Percentiles rank a stretch among this genome's conserved stretches.
Evolutionary conservation across 2,113 vertebrate species (phyloP).

Genomic region (Neolamprologus kungweensis): DNA sequence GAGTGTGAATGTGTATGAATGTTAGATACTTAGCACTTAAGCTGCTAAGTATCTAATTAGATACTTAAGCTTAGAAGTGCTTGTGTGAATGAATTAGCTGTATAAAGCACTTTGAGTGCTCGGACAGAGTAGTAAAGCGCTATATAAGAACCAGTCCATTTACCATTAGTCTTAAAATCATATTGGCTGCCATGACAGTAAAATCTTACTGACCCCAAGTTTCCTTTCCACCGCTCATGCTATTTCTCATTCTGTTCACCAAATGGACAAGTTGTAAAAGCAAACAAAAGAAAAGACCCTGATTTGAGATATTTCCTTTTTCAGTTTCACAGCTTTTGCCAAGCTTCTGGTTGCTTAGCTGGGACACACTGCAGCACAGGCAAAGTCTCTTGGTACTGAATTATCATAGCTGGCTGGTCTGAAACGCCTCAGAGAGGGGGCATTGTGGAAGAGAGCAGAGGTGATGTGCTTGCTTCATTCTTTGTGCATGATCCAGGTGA

Average conservation of each 20-base stretch:
- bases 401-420: conserved; percentile 41
- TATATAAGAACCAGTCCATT: too few relatives aligned
- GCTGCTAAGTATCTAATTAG: too few relatives aligned
- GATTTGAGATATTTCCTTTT: not conserved
- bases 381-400: conserved; percentile 27
- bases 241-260: not conserved
- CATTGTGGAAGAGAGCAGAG: not conserved
- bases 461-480: conserved; percentile 28
- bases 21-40: too few relatives aligned
- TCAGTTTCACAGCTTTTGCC: not conserved
- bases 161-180: not conserved
- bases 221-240: not conserved
- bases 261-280: not conserved
- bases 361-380: not conserved
- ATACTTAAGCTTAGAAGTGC: too few relatives aligned
- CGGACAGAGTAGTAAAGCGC: too few relatives aligned
- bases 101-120: too few relatives aligned
- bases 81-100: too few relatives aligned
- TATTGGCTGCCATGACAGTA: not conserved
- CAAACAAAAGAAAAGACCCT: not conserved
- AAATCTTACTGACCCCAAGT: not conserved
- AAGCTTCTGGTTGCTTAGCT: not conserved
- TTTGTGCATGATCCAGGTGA: conserved; percentile 51
- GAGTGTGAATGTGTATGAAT: too few relatives aligned
- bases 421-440: conserved; percentile 14